Evolutionary conservation across 2,797 vertebrate genomes (phyloP).

Genomic region (Muscicapa comitata): DNA sequence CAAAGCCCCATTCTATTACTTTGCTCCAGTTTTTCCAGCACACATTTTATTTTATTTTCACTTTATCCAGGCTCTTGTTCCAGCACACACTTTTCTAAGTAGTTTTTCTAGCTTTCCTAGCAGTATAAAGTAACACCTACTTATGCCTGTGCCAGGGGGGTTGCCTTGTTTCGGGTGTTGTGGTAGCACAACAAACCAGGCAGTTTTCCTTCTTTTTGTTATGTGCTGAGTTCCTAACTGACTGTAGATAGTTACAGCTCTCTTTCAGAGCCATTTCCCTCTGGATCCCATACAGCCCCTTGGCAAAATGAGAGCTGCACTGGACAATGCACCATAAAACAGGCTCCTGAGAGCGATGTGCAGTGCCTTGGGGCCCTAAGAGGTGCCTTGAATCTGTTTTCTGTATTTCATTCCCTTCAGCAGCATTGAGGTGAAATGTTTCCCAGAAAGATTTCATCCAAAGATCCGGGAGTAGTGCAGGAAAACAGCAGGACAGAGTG

Average conservation of each 20-base stretch:
- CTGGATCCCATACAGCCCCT: background rate
- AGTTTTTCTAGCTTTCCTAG: background rate
- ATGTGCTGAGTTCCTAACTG: background rate
- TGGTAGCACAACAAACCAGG: background rate
- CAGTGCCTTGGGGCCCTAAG: background rate
- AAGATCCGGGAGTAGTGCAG: background rate
- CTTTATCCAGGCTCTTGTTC: background rate
- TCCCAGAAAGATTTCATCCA: background rate
- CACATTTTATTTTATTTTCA: background rate
- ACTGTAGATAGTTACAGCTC: background rate
- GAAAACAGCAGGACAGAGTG: background rate
- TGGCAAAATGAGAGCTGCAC: background rate
- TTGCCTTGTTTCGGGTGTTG: background rate
- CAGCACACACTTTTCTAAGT: background rate
- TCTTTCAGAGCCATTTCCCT: background rate
- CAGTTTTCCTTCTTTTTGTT: background rate
- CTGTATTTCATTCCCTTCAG: background rate
- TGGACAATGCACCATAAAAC: background rate
- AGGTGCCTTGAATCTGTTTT: background rate
- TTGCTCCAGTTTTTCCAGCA: background rate
- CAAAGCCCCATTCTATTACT: background rate
- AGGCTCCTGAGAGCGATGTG: background rate
- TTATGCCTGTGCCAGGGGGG: background rate
- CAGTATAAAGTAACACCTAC: background rate
- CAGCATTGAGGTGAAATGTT: background rate